Conservation (phyloP, 2,888 invertebrate species). For the Leptopterna dolabrata region DNA sequence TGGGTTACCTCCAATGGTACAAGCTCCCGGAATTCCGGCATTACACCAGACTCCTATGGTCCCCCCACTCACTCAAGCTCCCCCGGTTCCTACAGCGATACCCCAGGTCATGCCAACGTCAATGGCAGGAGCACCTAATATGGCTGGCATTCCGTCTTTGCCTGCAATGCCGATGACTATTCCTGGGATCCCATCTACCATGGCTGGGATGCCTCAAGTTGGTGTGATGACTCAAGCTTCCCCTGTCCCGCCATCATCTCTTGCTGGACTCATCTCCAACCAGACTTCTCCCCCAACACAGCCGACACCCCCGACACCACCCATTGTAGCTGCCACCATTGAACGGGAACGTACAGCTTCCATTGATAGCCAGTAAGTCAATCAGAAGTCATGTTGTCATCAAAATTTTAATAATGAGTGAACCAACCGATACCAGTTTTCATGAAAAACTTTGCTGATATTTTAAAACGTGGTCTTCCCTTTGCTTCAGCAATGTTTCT, state of each 20-base stretch:
- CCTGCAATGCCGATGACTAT: slow-evolving; percentile 48
- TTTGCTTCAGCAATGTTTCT: too few relatives aligned
- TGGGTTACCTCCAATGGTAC: slow-evolving; percentile 65
- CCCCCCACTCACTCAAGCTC: slow-evolving; percentile 58
- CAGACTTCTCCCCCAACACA: slow-evolving; percentile 57
- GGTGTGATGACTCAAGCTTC: slow-evolving; percentile 50
- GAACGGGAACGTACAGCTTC: slow-evolving; percentile 71
- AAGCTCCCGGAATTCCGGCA: slow-evolving; percentile 53
- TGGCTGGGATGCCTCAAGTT: neutral
- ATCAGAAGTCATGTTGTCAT: too few relatives aligned
- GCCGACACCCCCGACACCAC: slow-evolving; percentile 58
- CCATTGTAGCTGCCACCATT: slow-evolving; percentile 66
- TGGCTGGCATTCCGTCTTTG: neutral
- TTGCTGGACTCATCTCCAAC: slow-evolving; percentile 53
- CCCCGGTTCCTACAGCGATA: slow-evolving; percentile 3
- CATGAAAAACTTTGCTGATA: neutral
- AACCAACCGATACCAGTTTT: neutral
- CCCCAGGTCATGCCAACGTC: neutral
- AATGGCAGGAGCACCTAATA: neutral
- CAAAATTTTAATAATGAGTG: neutral
- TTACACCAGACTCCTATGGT: slow-evolving; percentile 53
- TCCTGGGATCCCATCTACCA: slow-evolving; percentile 54
- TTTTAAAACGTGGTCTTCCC: too few relatives aligned
- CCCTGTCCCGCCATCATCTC: slow-evolving; percentile 58
- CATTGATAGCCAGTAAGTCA: slow-evolving; percentile 71